These are phyloP conservation scores for Polyommatus icarus DNA, from an alignment of 2,888 invertebrate species.

Conservation along the genomic window DNA sequence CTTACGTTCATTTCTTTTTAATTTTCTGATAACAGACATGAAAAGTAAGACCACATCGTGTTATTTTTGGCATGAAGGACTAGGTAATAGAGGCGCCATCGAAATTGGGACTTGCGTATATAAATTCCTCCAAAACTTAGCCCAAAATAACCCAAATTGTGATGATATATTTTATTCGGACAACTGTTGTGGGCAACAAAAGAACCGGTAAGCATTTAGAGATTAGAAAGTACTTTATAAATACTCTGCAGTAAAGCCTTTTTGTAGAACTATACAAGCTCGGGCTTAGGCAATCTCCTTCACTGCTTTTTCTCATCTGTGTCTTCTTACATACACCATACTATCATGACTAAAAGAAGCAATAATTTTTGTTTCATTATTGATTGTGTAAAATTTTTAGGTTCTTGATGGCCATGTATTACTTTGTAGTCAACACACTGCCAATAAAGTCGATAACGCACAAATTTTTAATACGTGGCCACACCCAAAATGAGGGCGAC, in stretches of 20 bases:
- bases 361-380: background rate
- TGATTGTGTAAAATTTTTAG: background rate
- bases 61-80: too few species aligned
- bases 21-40: background rate
- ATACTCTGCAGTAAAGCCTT: too few species aligned
- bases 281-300: too few species aligned
- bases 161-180: constrained; percentile 34
- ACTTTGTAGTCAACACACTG: background rate
- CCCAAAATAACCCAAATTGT: constrained; percentile 28
- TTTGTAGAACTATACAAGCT: too few species aligned
- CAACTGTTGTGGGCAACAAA: constrained; percentile 33
- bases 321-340: background rate
- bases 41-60: constrained; percentile 29
- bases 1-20: constrained; percentile 36
- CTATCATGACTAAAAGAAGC: background rate
- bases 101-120: too few species aligned
- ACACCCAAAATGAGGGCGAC: constrained; percentile 10
- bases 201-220: too few species aligned
- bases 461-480: constrained; percentile 7
- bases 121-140: too few species aligned
- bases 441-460: constrained; percentile 6
- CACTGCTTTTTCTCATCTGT: background rate
- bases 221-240: too few species aligned
- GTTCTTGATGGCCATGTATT: constrained; percentile 10
- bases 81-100: too few species aligned